Base-by-base conservation (phyloP, 1,140 invertebrate genomes). In the Carcinoscorpius rotundicauda region DNA sequence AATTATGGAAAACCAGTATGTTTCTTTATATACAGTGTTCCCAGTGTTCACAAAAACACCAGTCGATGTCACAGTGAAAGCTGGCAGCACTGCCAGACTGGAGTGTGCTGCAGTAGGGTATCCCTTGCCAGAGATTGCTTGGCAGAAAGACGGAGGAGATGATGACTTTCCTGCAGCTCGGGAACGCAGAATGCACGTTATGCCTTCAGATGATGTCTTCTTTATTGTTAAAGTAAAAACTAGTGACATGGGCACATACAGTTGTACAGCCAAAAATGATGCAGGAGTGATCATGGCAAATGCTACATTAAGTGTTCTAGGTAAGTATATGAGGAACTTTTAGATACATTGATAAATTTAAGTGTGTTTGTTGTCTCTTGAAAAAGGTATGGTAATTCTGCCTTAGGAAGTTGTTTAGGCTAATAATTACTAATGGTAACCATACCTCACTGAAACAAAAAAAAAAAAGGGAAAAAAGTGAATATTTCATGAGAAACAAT, bases 91-190 rank as follows among this genome's bases (percentile, higher is more conserved):
- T n/a, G 93, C 90, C 1, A 85, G 85, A 59, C 79, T 98, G 5
- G 90, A 93, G 70, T 98, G 95, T 82, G 88, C 90, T 3, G 93
- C 93, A 8, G 83, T 82, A 65, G 95, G 94, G 3, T 86, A 90
- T 70, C 94, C 94, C 0, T 77, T 81, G 49, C 94, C 94, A 52
- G 85, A 92, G 76, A 92, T 96, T 68, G 85, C 88, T 5, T 91
- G 93, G 86, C 87, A 91, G 72, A 97, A 97, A 77, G 93, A 96
- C 79, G 90, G 88, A 10, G 90, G 89, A n/a, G 90, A 88, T 1
- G 29, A 29, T 29, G 88, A 95, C 76, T 97, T 98, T 76, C 93
- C 93, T 8, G 94, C 95, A 6, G 94, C 94, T 10, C 82, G 87
- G 64, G 94, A 97, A 76, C 83, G 93, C 56, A 80, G 95, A 49